These are phyloP conservation scores for Aphaenogaster ashmeadi DNA, from an alignment of 1,140 invertebrate genomes.

Conservation along the genomic window DNA sequence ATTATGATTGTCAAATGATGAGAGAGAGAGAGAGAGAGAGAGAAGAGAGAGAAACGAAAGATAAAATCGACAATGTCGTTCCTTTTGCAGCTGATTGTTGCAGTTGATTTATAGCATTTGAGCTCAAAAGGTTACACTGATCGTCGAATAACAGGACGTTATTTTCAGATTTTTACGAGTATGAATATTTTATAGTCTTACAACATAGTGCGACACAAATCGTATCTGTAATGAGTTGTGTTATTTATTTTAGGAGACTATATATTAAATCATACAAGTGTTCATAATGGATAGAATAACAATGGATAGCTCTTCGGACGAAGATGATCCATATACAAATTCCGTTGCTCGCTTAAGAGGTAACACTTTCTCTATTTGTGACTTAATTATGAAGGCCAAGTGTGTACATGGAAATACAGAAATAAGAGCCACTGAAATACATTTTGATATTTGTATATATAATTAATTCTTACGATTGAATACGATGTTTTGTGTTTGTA, in stretches of 20 bases:
- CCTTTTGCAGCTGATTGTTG: too few relatives aligned
- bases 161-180: background rate
- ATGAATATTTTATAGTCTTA: background rate
- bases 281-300: conserved; percentile 56
- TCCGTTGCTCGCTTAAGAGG: conserved; percentile 72
- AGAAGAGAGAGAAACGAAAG: too few relatives aligned
- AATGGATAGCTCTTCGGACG: conserved; percentile 71
- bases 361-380: conserved; percentile 32
- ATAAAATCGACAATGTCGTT: too few relatives aligned
- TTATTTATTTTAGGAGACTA: background rate
- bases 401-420: background rate
- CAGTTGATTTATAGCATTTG: too few relatives aligned
- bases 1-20: too few relatives aligned
- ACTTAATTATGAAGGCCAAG: background rate
- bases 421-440: background rate
- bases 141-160: background rate
- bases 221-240: background rate
- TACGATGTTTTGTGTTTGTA: conserved; percentile 22
- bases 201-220: background rate
- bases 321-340: conserved; percentile 75
- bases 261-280: background rate
- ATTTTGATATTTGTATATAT: background rate
- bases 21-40: too few relatives aligned
- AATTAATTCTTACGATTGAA: background rate
- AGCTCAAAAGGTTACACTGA: background rate